These are phyloP conservation scores for Empidonax alnorum DNA, from an alignment of 2,113 vertebrate genomes.

Conservation along the genomic window DNA sequence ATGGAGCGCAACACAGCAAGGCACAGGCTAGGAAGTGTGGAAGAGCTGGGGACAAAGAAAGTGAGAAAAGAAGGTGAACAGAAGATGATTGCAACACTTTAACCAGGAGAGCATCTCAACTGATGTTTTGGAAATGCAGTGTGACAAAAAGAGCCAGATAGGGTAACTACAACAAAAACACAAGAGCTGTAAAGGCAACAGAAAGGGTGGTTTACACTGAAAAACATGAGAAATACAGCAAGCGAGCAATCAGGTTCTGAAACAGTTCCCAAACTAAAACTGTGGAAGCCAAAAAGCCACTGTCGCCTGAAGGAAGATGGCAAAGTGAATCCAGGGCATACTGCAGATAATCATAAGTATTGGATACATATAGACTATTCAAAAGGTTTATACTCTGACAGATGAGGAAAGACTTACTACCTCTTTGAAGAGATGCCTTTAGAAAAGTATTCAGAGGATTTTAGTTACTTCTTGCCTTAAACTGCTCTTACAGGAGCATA, in stretches of 20 bases:
- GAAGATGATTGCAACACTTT: not conserved
- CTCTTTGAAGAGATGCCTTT: not conserved
- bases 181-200: not conserved
- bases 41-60: not conserved
- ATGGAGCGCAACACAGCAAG: accelerated
- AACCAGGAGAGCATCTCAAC: not conserved
- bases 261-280: not conserved
- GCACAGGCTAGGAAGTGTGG: not conserved
- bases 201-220: not conserved
- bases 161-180: not conserved
- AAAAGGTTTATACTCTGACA: not conserved
- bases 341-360: not conserved
- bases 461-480: not conserved
- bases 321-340: not conserved
- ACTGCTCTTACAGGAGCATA: not conserved
- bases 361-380: not conserved
- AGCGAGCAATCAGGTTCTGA: not conserved
- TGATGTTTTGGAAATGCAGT: not conserved
- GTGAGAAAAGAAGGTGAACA: not conserved
- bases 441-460: not conserved
- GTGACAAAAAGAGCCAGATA: not conserved
- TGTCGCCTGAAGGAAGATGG: not conserved
- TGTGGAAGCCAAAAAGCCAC: not conserved
- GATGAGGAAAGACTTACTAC: not conserved
- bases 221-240: not conserved